Percentiles rank a stretch among this genome's conserved stretches.
phyloP scores from a whole-genome alignment of 2,797 vertebrate species.

The Salmo trutta region DNA sequence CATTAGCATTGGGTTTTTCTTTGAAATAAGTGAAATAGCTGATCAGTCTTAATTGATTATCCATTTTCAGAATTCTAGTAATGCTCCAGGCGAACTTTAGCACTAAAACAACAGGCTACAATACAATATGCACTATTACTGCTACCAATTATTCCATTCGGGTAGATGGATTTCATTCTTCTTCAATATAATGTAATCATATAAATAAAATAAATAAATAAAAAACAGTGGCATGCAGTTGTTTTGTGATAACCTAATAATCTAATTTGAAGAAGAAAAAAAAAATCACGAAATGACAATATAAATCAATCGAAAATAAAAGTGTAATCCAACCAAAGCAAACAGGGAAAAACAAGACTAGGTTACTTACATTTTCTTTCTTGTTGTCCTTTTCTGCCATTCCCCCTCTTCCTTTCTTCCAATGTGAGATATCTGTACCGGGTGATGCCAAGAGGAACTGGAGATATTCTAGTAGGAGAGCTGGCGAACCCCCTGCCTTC shows the following conservation, averaged over 20 bases:
- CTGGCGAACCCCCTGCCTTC: constrained; percentile 71
- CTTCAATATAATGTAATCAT: not conserved
- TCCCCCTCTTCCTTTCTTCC: constrained; percentile 63
- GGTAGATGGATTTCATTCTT: not conserved
- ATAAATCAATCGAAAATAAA: not conserved
- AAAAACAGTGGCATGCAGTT: not conserved
- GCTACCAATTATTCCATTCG: not conserved
- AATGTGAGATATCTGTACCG: constrained; percentile 50
- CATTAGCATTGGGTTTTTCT: not conserved
- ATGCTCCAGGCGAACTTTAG: not conserved
- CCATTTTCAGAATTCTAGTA: not conserved
- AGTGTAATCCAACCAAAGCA: not conserved
- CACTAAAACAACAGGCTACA: not conserved
- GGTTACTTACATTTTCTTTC: constrained; percentile 71
- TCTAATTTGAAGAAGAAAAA: not conserved
- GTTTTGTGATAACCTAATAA: not conserved
- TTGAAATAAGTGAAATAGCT: not conserved
- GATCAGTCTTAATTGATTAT: not conserved
- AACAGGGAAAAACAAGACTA: constrained; percentile 2
- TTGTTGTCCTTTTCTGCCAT: constrained; percentile 77
- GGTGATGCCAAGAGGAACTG: constrained; percentile 47
- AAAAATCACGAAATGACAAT: not conserved
- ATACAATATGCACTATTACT: not conserved
- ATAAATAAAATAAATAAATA: not conserved
- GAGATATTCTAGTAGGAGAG: constrained; percentile 13